A percentile compares a stretch with the other conserved stretches of the same genome.
phyloP scores from a whole-genome alignment of 2,888 invertebrate species.

The Falcaria lacertinaria region DNA sequence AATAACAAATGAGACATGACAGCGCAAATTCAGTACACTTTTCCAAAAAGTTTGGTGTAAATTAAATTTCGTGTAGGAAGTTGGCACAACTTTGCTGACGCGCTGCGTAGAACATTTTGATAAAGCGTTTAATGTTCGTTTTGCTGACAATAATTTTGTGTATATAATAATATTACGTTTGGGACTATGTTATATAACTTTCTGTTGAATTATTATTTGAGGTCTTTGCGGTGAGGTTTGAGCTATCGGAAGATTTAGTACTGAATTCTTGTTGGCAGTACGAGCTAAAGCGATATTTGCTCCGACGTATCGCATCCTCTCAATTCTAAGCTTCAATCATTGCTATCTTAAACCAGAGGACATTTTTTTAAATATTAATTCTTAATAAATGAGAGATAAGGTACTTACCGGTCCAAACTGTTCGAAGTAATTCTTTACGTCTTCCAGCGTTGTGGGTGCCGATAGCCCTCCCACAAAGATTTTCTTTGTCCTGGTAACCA shows the following conservation, averaged over 20 bases:
- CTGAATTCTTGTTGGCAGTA: too few species aligned
- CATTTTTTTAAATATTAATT: too few species aligned
- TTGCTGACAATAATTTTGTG: conserved; percentile 8
- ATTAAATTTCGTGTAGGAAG: conserved; percentile 54
- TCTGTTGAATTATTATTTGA: too few species aligned
- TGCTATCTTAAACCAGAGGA: too few species aligned
- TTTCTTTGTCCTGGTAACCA: conserved; percentile 99
- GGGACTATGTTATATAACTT: too few species aligned
- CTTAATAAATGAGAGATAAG: conserved; percentile 1
- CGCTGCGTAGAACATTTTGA: conserved; percentile 39
- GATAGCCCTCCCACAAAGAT: conserved; percentile 99
- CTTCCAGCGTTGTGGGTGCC: conserved; percentile 99
- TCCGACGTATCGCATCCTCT: too few species aligned
- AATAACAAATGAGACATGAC: conserved; percentile 63
- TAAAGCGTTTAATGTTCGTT: conserved; percentile 24
- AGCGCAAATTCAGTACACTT: conserved; percentile 56
- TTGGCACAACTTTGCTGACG: conserved; percentile 48
- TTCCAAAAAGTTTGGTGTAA: conserved; percentile 58
- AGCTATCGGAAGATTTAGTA: too few species aligned
- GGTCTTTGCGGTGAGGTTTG: too few species aligned
- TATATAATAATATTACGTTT: conserved; percentile 2
- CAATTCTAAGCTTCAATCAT: too few species aligned
- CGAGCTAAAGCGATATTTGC: too few species aligned
- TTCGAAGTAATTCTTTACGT: conserved; percentile 99
- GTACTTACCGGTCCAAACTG: conserved; percentile 98